Evolutionary conservation across 2,888 invertebrate species (phyloP).

Genomic region (Acrobasis consociella): DNA sequence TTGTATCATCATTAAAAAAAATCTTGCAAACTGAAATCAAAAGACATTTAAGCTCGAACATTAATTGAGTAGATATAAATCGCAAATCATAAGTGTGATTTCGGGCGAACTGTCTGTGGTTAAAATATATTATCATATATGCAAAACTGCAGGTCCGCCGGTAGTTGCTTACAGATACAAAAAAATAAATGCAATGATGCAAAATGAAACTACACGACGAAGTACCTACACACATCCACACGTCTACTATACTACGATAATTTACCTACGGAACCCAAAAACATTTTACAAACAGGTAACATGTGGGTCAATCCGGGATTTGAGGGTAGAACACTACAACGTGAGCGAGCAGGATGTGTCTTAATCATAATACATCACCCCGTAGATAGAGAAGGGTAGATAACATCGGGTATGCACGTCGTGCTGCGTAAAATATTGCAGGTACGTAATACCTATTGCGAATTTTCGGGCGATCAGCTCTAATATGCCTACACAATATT

Average conservation of each 20-base stretch:
- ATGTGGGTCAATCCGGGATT: conserved; percentile 17
- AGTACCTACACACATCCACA: too few species aligned
- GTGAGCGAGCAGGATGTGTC: conserved; percentile 14
- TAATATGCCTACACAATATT: background rate
- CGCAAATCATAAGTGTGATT: too few species aligned
- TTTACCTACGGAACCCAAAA: background rate
- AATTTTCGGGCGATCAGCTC: background rate
- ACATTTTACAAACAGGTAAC: conserved; percentile 4
- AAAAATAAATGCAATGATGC: too few species aligned
- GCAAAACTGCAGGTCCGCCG: too few species aligned
- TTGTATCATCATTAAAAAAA: too few species aligned
- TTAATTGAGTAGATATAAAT: too few species aligned
- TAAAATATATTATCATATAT: too few species aligned
- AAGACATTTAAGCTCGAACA: too few species aligned
- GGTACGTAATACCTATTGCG: background rate
- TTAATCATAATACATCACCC: conserved; percentile 22
- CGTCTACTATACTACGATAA: background rate
- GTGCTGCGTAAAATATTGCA: conserved; percentile 3
- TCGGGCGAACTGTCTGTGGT: too few species aligned
- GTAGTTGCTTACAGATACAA: too few species aligned
- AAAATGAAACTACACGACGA: too few species aligned
- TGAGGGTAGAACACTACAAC: background rate
- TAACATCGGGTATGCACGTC: conserved; percentile 8
- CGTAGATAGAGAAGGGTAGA: conserved; percentile 4
- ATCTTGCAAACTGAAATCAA: too few species aligned